Base-by-base conservation (phyloP, 2,113 vertebrate genomes). In the Garra rufa region DNA sequence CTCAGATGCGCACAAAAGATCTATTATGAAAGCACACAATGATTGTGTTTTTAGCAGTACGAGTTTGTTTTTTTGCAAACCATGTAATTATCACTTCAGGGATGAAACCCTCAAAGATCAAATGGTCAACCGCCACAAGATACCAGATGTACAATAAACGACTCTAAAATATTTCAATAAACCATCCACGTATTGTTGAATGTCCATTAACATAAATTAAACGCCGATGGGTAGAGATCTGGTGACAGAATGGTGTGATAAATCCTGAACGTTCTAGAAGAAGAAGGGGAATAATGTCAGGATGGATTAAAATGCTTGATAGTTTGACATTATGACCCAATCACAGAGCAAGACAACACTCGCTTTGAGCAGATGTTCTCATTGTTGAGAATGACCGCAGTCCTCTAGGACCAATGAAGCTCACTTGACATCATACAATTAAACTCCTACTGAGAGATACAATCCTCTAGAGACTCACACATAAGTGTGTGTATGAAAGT, bases 211-310 rank as follows among this genome's bases (percentile, higher is more conserved):
- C 77, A 59, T 48, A 65, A 65, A 59, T 81, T 55, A 82, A 87
- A 85, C 83, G 61, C 57, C 52, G 44, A 46, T 10, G 65, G 48
- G 44, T 48, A 15, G 6, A 52, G 6, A n/a, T 44, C 44, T 6
- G n/a, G 3, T 38, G 26, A 76, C 34, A 71, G 43, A 50, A 55
- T 13, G 10, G 71, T 21, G 24, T 59, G 41, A 86, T 82, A 59
- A 82, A 86, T 76, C 43, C 14, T 17, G 73, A 86, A 57, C 6
- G 30, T 82, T 85, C 74, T 76, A 82, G 79, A 82, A 82, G 24
- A 8, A 24, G 46, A 28, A 44, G 34, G 41, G 63, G 73, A 85
- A 87, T 26, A 82, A 17, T 73, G 67, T 84, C 86, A 83, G 38
- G 43, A 13, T 13, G 76, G 67, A 83, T 79, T 79, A 85, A 41